Evolutionary conservation across 2,113 vertebrate genomes (phyloP).

Genomic region (Alectura lathami): DNA sequence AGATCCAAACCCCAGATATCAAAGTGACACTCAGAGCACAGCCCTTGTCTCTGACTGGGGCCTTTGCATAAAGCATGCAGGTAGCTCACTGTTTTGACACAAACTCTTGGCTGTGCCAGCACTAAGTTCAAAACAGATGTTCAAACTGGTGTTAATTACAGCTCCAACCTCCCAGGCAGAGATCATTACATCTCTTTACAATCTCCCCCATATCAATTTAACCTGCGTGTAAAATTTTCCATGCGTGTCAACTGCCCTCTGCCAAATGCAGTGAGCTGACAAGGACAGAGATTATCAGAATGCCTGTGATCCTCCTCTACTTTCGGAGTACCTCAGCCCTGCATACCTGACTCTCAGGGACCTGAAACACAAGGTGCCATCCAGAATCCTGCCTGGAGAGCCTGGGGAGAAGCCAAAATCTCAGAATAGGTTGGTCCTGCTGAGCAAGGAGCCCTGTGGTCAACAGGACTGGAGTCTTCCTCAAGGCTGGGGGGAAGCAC

Average conservation of each 20-base stretch:
- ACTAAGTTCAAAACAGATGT: background rate
- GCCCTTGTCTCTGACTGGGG: rapidly evolving
- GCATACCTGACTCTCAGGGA: background rate
- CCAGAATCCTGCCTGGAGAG: background rate
- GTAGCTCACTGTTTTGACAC: background rate
- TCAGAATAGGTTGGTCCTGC: background rate
- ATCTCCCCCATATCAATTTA: background rate
- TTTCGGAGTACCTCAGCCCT: background rate
- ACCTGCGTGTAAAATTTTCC: background rate
- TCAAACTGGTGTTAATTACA: background rate
- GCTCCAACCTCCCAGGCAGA: background rate
- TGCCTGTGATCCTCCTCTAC: background rate
- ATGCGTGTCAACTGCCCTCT: background rate
- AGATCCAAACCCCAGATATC: background rate
- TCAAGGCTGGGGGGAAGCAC: background rate
- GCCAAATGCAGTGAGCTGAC: background rate
- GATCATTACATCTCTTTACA: background rate
- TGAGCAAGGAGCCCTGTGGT: rapidly evolving
- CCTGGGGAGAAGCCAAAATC: background rate
- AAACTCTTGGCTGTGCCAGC: background rate
- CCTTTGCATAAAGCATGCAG: background rate
- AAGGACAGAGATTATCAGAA: background rate
- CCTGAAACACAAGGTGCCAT: background rate
- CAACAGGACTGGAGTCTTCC: rapidly evolving
- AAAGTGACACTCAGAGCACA: background rate